Base-by-base conservation (phyloP, 2,113 vertebrate genomes). In the Heptranchias perlo region DNA sequence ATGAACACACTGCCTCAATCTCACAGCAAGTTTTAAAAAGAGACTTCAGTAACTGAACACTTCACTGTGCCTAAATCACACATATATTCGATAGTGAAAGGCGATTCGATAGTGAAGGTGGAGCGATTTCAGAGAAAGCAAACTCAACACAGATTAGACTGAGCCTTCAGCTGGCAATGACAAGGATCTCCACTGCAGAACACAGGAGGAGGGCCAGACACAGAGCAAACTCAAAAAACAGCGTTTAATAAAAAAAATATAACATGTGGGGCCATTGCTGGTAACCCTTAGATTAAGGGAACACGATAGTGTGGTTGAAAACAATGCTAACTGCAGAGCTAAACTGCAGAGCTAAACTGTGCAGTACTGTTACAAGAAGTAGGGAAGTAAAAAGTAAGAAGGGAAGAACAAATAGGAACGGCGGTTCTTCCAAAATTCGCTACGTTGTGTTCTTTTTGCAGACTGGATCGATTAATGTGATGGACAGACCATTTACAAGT, bases 111-210 rank as follows among this genome's bases (percentile, higher is more conserved):
- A 39, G 58, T 62, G 18, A 62, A 10, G 18, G n/a, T 93, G 58
- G 35, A 93, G 89, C 61, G 64, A 95, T 69, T 95, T 95, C 64
- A 69, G 94, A 95, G 44, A 95, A 95, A 69, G 14, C 47, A 52
- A 52, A 47, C 44, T 25, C 11, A 8, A 91, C 58, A 58, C 11
- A 49, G 47, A 28, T 89, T 31, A 10, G 92, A 54, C 52, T 61
- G 35, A 23, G 58, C 39, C 78, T 69, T 49, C 35, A 52, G 6
- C n/a, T 25, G 16, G 39, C 62, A 94, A 21, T 6, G 47, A 54
- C 31, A 61, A 61, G 31, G 35, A n/a, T 82, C 28, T 61, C 52
- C 87, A 62, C 65, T 69, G 54, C 61, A 18, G 6, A 18, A 28
- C 44, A 69, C 62, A 31, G 28, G 49, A 31, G 28, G 49, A 89